These are phyloP conservation scores for Megalopta genalis DNA, from an alignment of 1,140 invertebrate genomes.

Conservation along the genomic window DNA sequence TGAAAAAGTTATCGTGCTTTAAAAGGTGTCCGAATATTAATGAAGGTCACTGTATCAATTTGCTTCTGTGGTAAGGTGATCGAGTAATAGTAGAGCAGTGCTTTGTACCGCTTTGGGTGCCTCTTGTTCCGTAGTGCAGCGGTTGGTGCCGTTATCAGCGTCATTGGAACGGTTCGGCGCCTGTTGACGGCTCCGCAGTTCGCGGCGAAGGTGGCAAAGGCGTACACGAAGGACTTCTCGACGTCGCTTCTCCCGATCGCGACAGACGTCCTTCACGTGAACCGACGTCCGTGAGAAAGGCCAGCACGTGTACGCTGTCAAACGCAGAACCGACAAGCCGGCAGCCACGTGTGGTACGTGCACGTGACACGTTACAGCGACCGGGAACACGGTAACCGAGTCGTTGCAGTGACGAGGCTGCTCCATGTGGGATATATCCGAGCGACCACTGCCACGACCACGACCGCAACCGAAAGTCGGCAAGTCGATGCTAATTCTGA, in stretches of 20 bases:
- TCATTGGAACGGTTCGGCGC: no score
- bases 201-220: neutral
- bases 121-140: no score
- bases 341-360: constrained; percentile 49
- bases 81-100: no score
- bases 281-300: constrained; percentile 62
- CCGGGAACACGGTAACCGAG: constrained; percentile 13
- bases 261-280: constrained; percentile 10
- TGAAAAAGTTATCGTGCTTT: no score
- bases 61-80: no score
- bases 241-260: constrained; percentile 2
- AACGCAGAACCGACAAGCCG: constrained; percentile 55
- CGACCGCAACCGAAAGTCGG: constrained; percentile 48
- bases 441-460: constrained; percentile 31
- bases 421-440: constrained; percentile 4
- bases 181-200: no score
- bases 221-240: neutral
- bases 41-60: no score
- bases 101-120: no score
- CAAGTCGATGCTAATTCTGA: constrained; percentile 43
- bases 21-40: no score
- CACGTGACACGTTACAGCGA: constrained; percentile 65
- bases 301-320: constrained; percentile 66
- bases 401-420: constrained; percentile 9
- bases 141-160: no score